Conservation (phyloP, 2,888 invertebrate genomes). For the Cosmopolites sordidus region DNA sequence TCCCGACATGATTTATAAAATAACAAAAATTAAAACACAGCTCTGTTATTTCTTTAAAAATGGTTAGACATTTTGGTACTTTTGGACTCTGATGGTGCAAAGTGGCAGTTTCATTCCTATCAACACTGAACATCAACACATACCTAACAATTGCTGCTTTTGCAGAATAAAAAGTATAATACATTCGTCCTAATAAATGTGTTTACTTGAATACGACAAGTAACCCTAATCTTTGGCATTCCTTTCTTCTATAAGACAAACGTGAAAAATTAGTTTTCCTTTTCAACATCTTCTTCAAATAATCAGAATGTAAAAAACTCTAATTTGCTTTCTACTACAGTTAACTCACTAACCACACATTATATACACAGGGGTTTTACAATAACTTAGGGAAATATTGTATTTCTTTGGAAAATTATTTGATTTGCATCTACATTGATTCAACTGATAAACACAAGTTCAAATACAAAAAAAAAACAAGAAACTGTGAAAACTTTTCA, state of each 20-base stretch:
- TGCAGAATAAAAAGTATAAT: neutral
- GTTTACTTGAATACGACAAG: neutral
- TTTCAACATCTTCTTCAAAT: neutral
- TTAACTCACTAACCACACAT: neutral
- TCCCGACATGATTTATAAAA: neutral
- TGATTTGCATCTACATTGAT: no score
- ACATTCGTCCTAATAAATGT: neutral
- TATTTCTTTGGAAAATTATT: no score
- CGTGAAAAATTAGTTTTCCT: neutral
- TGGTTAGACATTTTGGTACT: constrained; percentile 3
- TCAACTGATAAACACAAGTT: no score
- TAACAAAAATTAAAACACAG: constrained; percentile 7
- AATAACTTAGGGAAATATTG: neutral
- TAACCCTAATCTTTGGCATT: constrained; percentile 1
- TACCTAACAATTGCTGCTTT: neutral
- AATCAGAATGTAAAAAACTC: constrained; percentile 1
- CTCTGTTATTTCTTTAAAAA: constrained; percentile 13
- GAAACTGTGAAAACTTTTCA: no score
- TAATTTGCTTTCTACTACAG: neutral
- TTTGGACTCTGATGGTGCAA: neutral
- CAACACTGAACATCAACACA: neutral
- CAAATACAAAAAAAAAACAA: no score
- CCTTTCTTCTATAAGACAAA: constrained; percentile 1
- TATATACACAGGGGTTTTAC: neutral
- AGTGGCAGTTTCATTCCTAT: neutral